phyloP scores from a whole-genome alignment of 1,140 invertebrate species.

The Diabrotica undecimpunctata region DNA sequence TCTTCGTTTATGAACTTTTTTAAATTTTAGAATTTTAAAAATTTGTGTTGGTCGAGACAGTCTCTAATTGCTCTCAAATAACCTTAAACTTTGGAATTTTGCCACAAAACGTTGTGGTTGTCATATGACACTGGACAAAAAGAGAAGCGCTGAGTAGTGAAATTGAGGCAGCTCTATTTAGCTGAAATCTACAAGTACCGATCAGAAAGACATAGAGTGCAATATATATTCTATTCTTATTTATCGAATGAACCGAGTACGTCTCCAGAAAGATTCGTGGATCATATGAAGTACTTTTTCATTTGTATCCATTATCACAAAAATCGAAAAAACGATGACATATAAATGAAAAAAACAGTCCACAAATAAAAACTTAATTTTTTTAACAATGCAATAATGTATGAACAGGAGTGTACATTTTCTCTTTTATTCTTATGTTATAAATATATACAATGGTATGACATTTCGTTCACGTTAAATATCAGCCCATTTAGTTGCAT shows the following conservation, averaged over 20 bases:
- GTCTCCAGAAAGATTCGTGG: too few relatives aligned
- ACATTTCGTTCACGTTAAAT: slow-evolving; percentile 19
- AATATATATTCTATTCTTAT: not conserved
- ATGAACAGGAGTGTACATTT: slow-evolving; percentile 23
- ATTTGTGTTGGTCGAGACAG: too few relatives aligned
- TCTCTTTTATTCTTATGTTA: slow-evolving; percentile 13
- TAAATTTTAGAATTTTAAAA: too few relatives aligned
- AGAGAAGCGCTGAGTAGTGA: slow-evolving; percentile 14
- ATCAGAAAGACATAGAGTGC: slow-evolving; percentile 4
- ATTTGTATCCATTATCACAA: not conserved
- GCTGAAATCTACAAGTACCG: slow-evolving; percentile 15
- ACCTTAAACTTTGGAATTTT: too few relatives aligned
- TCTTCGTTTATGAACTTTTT: too few relatives aligned
- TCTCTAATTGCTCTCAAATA: too few relatives aligned
- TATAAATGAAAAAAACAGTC: slow-evolving; percentile 13
- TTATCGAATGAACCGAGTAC: too few relatives aligned
- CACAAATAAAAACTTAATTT: slow-evolving; percentile 17
- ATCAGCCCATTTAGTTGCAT: slow-evolving; percentile 21
- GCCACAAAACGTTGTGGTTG: too few relatives aligned
- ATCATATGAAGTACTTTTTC: too few relatives aligned
- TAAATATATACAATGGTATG: slow-evolving; percentile 21
- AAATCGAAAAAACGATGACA: slow-evolving; percentile 9
- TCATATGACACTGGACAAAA: too few relatives aligned
- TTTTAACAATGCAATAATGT: slow-evolving; percentile 19
- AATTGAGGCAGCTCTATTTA: slow-evolving; percentile 11